Conservation (phyloP, 64 coral and sea anemone species). For the Actinia equina region DNA sequence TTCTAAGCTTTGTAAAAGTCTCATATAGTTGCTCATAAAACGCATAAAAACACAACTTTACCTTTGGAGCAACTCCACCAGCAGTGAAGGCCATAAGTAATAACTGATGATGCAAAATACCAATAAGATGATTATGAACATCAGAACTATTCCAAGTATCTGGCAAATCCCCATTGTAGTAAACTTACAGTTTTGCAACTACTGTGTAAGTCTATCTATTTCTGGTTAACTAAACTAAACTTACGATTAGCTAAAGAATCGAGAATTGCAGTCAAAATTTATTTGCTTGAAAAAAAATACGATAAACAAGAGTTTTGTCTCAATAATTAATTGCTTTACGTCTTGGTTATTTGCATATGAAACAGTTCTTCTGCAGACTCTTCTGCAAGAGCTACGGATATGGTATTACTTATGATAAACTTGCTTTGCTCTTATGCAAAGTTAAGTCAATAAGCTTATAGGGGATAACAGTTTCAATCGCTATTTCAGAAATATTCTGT, state of each 20-base stretch:
- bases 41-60: neutral
- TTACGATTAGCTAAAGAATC: no score
- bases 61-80: constrained; percentile 68
- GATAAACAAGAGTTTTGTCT: neutral
- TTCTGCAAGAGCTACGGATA: neutral
- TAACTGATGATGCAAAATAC: constrained; percentile 26
- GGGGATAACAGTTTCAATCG: no score
- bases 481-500: no score
- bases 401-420: neutral
- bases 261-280: no score
- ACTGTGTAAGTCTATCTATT: neutral
- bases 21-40: neutral
- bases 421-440: no score
- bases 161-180: neutral
- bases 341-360: neutral
- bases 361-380: neutral
- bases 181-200: neutral
- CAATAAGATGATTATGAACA: neutral
- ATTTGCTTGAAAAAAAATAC: neutral
- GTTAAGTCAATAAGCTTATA: no score
- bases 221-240: neutral
- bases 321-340: neutral
- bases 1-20: neutral
- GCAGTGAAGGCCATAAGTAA: constrained; percentile 34
- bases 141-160: neutral